Percentiles rank a stretch among this genome's conserved stretches.
phyloP scores from a whole-genome alignment of 2,113 vertebrate genomes.

The Pedionomus torquatus region DNA sequence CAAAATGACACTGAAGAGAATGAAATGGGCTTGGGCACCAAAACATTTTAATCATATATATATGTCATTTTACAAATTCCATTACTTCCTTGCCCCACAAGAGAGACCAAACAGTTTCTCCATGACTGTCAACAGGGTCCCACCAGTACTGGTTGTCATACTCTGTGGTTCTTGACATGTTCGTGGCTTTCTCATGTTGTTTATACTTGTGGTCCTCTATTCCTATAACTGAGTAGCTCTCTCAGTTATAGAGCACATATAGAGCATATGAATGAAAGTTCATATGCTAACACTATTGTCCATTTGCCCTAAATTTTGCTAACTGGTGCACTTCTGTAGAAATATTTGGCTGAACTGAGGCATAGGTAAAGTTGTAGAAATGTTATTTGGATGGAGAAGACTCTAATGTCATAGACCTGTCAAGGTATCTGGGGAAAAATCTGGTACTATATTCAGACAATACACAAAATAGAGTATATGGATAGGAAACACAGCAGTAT shows the following conservation, averaged over 20 bases:
- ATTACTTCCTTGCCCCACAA: background rate
- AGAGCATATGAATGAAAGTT: no score
- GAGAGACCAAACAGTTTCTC: background rate
- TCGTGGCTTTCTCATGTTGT: background rate
- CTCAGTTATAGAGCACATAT: no score
- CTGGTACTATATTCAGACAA: background rate
- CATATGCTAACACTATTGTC: background rate
- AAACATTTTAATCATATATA: background rate
- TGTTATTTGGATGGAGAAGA: background rate
- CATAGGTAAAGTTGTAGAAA: background rate
- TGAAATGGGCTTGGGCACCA: background rate
- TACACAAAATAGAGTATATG: background rate
- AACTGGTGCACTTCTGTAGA: background rate
- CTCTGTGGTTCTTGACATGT: background rate
- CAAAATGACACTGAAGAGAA: background rate
- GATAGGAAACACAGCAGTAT: background rate
- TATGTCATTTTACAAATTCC: background rate
- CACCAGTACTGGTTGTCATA: background rate
- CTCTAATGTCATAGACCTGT: background rate
- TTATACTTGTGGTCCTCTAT: background rate
- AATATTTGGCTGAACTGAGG: background rate
- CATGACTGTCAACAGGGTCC: background rate
- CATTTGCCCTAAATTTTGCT: background rate
- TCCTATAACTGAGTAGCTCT: fast-evolving
- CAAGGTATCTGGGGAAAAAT: background rate